Base-by-base conservation (phyloP, 2,797 vertebrate genomes). In the Catostomus latipinnis region DNA sequence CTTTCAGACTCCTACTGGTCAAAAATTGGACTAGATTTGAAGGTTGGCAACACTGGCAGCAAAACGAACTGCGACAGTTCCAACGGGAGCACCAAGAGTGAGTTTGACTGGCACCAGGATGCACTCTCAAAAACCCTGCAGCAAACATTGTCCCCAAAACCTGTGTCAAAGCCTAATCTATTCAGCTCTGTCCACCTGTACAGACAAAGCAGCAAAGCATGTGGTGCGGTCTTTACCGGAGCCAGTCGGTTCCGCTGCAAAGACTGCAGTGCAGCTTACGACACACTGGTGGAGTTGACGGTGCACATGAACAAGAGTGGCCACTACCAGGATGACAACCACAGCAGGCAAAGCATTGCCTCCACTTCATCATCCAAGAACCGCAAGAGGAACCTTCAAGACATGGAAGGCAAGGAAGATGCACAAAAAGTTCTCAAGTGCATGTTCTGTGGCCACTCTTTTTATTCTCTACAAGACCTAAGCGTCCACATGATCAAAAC, bases 401-500 rank as follows among this genome's bases (percentile, higher is more conserved):
- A 99, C 10, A 95, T 97, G 95, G 98, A 99, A 87, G 95, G 94
- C 11, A 99, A 98, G 77, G 97, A 99, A 90, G 98, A 99, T 8
- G 98, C 97, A 0, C 98, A 99, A 70, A 99, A 99, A 84, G 98
- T 99, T 67, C 92, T 99, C 71, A 99, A 99, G 81, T 99, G 98
- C 81, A 99, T 99, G 98, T 99, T 98, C 89, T 99, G 98, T 34
- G 97, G 98, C 50, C 97, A 99, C 89, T 99, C 98, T 52, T 99
- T 99, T 72, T 98, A 99, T 85, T 99, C 98, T 4, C 95, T 99
- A 80, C 98, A 99, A 92, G 98, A 99, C 83, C 80, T 99, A 90
- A 99, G 98, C 0, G 98, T 99, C 88, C 98, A 99, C 84, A 99
- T 99, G 98, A 99, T 99, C 72, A 99, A 99, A 95, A 99, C 98